Evolutionary conservation across 2,113 vertebrate genomes (phyloP).

Genomic region (Cisticola juncidis): DNA sequence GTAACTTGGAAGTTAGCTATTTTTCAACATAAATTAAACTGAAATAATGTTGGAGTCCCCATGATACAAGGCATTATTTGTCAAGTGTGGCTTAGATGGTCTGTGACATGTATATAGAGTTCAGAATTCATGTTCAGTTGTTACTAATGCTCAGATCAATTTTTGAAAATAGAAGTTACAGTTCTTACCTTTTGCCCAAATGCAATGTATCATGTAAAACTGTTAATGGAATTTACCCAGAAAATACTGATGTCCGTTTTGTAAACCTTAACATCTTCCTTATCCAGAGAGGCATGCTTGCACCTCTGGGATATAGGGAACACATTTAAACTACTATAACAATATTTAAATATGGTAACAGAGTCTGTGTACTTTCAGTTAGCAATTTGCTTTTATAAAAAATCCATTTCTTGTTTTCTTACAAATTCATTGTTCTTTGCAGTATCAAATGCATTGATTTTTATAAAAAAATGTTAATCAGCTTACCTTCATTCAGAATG

Average conservation of each 20-base stretch:
- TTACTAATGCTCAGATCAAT: neutral
- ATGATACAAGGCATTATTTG: neutral
- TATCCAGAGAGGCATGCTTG: neutral
- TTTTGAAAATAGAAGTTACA: neutral
- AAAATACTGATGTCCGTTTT: neutral
- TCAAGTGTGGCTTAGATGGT: neutral
- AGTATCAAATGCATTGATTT: constrained; percentile 60
- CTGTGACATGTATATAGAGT: neutral
- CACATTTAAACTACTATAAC: neutral
- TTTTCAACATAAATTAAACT: neutral
- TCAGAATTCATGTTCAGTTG: neutral
- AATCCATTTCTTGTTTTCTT: constrained; percentile 10
- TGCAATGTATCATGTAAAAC: neutral
- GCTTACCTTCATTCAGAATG: constrained; percentile 60
- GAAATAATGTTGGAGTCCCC: neutral
- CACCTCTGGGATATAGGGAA: neutral
- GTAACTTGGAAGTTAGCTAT: neutral
- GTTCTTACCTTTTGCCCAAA: neutral
- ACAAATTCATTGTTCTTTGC: constrained; percentile 40
- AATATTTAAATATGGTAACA: neutral
- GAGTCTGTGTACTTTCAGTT: neutral
- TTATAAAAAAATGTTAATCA: constrained; percentile 62
- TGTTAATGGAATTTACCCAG: neutral
- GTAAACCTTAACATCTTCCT: neutral
- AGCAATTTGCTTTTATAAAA: neutral